Evolutionary conservation across 1,140 invertebrate species (phyloP), one percentile per base, ranked within the genome.

Genomic region (Pachypeltis micranthus): DNA sequence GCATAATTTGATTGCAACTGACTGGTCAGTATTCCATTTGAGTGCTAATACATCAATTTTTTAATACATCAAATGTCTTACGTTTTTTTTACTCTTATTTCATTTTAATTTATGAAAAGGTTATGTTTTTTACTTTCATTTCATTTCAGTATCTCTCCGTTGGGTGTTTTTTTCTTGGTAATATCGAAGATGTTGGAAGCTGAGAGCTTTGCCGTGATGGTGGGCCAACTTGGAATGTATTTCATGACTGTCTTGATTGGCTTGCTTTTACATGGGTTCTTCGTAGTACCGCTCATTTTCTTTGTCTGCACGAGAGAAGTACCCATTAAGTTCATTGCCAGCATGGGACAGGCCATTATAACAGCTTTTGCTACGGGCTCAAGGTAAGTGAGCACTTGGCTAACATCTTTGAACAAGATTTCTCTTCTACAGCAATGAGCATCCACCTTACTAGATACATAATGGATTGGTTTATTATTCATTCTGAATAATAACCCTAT

Each of bases 321-420:
- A 59, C 93, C 93, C 0, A 92, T 91, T 75, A 80, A 79, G 63
- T 88, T 87, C 65, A 83, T 94, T 66, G 81, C 79, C 19, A 87
- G 90, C 71, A 88, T 95, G 80, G 82, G 87, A 65, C 90, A 94
- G 72, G 91, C 93, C 19, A 78, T 93, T 72, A 85, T 87, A 4
- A 95, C 92, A 0, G 92, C 91, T 29, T 94, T 95, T 72, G 91
- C 91, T 71, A 96, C 92, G 54, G 87, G 89, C 61, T 94, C 91
- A n/a, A 91, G 88, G 88, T 90, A 76, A 71, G 66, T 65, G 44
- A 2, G 44, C n/a, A 1, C 21, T 23, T 61, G 27, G 31, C 16
- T 63, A 19, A n/a, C 56, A 28, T 26, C 14, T 34, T 29, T 47
- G 14, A 47, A n/a, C n/a, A n/a, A n/a, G n/a, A n/a, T n/a, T n/a